Percentiles rank a stretch among this genome's conserved stretches.
These are phyloP conservation scores for Thalassoma bifasciatum DNA, from an alignment of 2,113 vertebrate species.

Conservation along the genomic window DNA sequence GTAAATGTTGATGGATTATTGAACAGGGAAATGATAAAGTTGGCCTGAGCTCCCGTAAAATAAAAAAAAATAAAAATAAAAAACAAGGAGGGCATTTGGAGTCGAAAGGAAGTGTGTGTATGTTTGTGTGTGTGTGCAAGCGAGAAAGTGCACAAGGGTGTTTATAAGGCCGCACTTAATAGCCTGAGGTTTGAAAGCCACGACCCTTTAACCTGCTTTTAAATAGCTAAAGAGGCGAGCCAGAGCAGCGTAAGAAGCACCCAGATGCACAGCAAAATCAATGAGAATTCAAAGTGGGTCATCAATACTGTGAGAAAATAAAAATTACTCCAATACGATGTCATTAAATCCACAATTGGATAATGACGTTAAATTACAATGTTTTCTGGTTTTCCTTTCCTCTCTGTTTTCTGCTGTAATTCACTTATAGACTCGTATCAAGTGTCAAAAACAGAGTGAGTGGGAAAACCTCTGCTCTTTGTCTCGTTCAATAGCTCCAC, in stretches of 20 bases:
- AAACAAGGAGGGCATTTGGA: constrained; percentile 41
- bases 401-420: constrained; percentile 36
- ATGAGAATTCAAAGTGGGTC: constrained; percentile 42
- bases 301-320: constrained; percentile 55
- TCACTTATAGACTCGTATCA: constrained; percentile 57
- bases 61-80: background rate
- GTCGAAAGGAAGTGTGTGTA: constrained; percentile 25
- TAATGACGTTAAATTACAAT: constrained; percentile 58
- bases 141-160: constrained; percentile 18
- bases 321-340: constrained; percentile 28
- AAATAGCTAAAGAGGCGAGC: constrained; percentile 37
- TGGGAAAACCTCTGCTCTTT: constrained; percentile 68
- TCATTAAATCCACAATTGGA: constrained; percentile 53
- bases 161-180: constrained; percentile 49
- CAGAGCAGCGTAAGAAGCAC: constrained; percentile 19
- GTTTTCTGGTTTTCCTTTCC: constrained; percentile 50
- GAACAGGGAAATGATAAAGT: constrained; percentile 76
- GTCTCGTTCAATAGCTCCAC: constrained; percentile 66
- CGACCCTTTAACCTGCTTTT: constrained; percentile 54
- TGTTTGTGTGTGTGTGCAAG: constrained; percentile 2
- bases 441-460: constrained; percentile 60
- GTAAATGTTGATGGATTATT: constrained; percentile 81
- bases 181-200: constrained; percentile 54
- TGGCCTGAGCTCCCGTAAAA: constrained; percentile 56
- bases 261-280: constrained; percentile 21